Conservation (phyloP, 2,797 vertebrate genomes). For the Australoheros facetus region DNA sequence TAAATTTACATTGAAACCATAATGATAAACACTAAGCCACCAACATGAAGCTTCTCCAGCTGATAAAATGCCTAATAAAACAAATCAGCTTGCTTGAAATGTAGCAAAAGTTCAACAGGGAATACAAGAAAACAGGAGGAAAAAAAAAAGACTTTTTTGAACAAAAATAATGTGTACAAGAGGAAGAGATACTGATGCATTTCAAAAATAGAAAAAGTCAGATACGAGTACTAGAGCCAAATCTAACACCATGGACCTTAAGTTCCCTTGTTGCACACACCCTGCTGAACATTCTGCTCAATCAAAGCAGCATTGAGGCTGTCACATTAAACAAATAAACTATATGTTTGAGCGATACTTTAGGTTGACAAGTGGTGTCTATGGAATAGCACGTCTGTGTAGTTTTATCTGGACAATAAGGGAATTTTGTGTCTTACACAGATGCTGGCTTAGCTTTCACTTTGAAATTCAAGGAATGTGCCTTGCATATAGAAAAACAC, state of each 20-base stretch:
- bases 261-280: slow-evolving; percentile 39
- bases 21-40: background rate
- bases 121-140: background rate
- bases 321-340: slow-evolving; percentile 43
- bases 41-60: background rate
- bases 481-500: background rate
- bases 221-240: slow-evolving; percentile 40
- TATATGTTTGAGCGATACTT: slow-evolving; percentile 15
- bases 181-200: slow-evolving; percentile 39
- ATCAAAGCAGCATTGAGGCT: slow-evolving; percentile 38
- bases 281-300: slow-evolving; percentile 33
- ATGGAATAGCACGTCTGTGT: background rate
- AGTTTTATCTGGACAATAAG: slow-evolving; percentile 18
- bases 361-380: slow-evolving; percentile 33
- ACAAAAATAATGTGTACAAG: background rate
- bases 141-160: slow-evolving; percentile 19
- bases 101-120: slow-evolving; percentile 9
- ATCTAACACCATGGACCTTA: slow-evolving; percentile 58
- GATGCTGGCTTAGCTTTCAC: background rate
- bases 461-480: slow-evolving; percentile 2
- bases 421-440: background rate
- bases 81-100: slow-evolving; percentile 9
- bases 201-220: slow-evolving; percentile 37
- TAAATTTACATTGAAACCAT: background rate
- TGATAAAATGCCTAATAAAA: slow-evolving; percentile 2